phyloP scores from a whole-genome alignment of 2,113 vertebrate genomes.

The Tenebrosternarchus preto region DNA sequence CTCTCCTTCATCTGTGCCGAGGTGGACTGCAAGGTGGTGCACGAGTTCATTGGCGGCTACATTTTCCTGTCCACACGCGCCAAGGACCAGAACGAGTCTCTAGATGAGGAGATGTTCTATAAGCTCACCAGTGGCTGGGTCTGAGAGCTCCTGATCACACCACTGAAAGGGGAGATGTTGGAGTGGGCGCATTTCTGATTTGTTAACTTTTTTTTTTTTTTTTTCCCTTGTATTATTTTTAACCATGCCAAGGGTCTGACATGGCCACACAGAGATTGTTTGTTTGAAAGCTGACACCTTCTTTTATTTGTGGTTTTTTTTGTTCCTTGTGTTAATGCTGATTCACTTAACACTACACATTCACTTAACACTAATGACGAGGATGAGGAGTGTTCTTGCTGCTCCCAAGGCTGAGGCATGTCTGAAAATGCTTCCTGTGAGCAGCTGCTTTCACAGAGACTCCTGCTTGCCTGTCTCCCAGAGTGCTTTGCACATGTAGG shows the following conservation, averaged over 20 bases:
- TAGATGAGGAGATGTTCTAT: constrained; percentile 99
- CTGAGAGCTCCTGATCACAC: constrained; percentile 68
- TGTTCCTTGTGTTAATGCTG: constrained; percentile 55
- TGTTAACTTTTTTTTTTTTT: constrained; percentile 56
- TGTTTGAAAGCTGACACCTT: constrained; percentile 53
- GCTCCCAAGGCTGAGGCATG: background rate
- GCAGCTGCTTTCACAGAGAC: constrained; percentile 14
- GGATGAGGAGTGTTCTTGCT: background rate
- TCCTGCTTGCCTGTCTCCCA: constrained; percentile 17
- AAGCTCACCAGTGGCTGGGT: constrained; percentile 99
- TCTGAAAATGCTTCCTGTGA: background rate
- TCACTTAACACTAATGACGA: constrained; percentile 37
- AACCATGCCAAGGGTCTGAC: constrained; percentile 62
- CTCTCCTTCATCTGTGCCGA: constrained; percentile 94
- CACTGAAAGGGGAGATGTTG: constrained; percentile 41
- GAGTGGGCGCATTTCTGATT: constrained; percentile 14
- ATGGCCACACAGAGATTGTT: constrained; percentile 63
- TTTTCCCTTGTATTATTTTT: constrained; percentile 48
- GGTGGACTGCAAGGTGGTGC: constrained; percentile 97
- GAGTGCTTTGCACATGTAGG: background rate
- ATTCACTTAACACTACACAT: constrained; percentile 51
- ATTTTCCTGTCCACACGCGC: constrained; percentile 96
- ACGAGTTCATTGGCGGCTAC: constrained; percentile 98
- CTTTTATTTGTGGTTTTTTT: constrained; percentile 37
- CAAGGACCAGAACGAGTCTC: constrained; percentile 97